Evolutionary conservation across 2,888 invertebrate species (phyloP).

Genomic region (Aleiodes testaceus): DNA sequence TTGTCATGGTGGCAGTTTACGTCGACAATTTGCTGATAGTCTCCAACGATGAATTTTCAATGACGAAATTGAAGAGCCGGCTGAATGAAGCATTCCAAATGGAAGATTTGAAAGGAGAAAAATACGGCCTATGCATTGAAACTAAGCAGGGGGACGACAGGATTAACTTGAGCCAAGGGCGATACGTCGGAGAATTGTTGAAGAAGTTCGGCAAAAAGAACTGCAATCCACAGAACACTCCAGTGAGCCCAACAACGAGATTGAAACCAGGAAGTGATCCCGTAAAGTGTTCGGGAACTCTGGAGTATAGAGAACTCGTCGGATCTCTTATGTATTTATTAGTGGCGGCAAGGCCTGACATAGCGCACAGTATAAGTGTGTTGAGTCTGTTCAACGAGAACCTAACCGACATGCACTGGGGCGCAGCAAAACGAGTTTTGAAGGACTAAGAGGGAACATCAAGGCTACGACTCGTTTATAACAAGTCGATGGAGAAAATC

Average conservation of each 20-base stretch:
- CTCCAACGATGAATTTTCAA: background rate
- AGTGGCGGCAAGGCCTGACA: conserved; percentile 44
- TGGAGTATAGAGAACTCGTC: conserved; percentile 21
- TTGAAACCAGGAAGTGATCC: background rate
- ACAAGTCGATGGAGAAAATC: background rate
- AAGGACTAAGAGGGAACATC: conserved; percentile 41
- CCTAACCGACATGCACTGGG: conserved; percentile 52
- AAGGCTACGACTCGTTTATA: background rate
- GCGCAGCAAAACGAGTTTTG: conserved; percentile 52
- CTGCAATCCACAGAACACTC: conserved; percentile 20
- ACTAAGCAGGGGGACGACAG: conserved; percentile 7
- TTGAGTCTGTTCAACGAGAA: conserved; percentile 43
- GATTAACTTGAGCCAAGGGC: conserved; percentile 11
- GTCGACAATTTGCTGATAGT: conserved; percentile 8
- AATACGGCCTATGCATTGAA: conserved; percentile 31
- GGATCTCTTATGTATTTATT: conserved; percentile 18
- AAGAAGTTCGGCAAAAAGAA: conserved; percentile 9
- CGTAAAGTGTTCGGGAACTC: background rate
- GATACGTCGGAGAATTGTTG: conserved; percentile 18
- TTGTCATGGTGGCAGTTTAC: conserved; percentile 3
- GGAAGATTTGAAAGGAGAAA: conserved; percentile 24
- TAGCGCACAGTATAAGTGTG: conserved; percentile 40
- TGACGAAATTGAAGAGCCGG: background rate
- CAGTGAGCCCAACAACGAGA: background rate
- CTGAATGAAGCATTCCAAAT: conserved; percentile 5